Percentiles rank a stretch among this genome's conserved stretches.
Evolutionary conservation across 2,888 invertebrate species (phyloP).

Genomic region (Sturmia bella): DNA sequence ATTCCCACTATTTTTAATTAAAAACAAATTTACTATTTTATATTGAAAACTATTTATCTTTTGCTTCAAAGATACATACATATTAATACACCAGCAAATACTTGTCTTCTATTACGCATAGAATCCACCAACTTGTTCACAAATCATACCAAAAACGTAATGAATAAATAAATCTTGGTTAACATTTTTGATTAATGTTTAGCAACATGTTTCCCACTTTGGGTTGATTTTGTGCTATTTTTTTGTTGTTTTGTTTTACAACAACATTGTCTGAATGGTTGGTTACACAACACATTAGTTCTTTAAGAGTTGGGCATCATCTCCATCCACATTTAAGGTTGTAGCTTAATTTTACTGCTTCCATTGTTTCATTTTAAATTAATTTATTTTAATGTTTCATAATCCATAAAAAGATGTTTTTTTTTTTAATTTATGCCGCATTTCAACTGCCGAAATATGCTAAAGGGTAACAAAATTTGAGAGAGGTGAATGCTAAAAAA

Average conservation of each 20-base stretch:
- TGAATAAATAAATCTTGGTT: not conserved
- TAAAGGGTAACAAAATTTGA: conserved; percentile 11
- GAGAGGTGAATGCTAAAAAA: not conserved
- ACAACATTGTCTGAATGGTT: no score
- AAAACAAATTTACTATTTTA: conserved; percentile 19
- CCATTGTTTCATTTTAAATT: not conserved
- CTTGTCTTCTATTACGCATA: not conserved
- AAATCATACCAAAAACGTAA: not conserved
- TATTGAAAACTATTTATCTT: no score
- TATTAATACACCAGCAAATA: not conserved
- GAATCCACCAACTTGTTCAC: conserved; percentile 6
- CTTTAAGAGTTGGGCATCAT: no score
- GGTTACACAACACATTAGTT: no score
- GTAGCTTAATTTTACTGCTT: not conserved
- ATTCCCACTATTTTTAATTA: conserved; percentile 16
- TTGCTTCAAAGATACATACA: not conserved
- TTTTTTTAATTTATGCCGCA: not conserved
- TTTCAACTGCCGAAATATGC: conserved; percentile 5
- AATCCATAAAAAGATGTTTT: conserved; percentile 6
- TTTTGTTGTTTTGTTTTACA: no score
- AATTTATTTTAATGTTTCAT: not conserved
- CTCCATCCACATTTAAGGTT: not conserved
- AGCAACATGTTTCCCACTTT: conserved; percentile 5
- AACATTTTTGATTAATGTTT: conserved; percentile 29
- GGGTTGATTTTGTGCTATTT: not conserved